Conservation (phyloP, 2,113 vertebrate genomes). For the Lipotes vexillifer region DNA sequence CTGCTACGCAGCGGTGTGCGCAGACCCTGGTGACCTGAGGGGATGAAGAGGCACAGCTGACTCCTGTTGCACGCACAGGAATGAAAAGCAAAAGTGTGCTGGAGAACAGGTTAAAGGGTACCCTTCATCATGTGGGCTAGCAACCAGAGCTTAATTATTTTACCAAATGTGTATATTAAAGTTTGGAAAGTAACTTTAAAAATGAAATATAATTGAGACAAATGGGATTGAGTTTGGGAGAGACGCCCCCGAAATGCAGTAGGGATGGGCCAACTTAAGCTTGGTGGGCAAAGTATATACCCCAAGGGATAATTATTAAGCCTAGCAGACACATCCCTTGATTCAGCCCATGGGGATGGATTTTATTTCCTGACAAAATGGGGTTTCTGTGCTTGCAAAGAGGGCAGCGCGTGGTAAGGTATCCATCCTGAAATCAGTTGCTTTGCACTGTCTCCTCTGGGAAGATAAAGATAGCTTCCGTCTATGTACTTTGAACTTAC, state of each 20-base stretch:
- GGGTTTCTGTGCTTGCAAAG: not conserved
- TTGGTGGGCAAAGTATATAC: too few species aligned
- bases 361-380: not conserved
- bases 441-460: not conserved
- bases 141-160: not conserved
- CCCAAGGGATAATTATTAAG: not conserved
- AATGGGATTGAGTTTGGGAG: not conserved
- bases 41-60: not conserved
- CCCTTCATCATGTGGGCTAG: not conserved
- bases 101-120: too few species aligned
- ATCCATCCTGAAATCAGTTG: not conserved
- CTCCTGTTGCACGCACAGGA: not conserved
- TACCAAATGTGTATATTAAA: not conserved
- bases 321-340: not conserved
- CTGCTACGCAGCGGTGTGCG: rapidly evolving
- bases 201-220: not conserved
- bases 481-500: not conserved
- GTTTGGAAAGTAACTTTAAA: not conserved
- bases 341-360: not conserved
- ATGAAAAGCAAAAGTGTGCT: not conserved
- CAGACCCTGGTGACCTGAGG: not conserved
- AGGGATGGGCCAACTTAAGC: not conserved
- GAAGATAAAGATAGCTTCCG: not conserved
- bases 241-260: not conserved
- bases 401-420: not conserved